Evolutionary conservation across 2,888 invertebrate species (phyloP).

Genomic region (Anthrax anthrax): DNA sequence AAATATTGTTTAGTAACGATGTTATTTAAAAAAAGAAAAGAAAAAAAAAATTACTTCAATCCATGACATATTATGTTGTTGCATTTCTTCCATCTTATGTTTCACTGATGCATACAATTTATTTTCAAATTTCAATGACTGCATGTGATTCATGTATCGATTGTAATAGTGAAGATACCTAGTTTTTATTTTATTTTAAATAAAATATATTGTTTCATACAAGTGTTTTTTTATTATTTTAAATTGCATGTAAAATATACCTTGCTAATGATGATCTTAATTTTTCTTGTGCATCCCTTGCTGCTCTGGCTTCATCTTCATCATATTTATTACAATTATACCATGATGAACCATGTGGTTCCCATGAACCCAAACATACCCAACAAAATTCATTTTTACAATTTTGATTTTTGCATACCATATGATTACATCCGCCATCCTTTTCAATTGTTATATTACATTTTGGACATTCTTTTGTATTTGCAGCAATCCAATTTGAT

Average conservation of each 20-base stretch:
- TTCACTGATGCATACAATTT: slow-evolving; percentile 92
- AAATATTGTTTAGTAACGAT: neutral
- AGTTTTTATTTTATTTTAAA: neutral
- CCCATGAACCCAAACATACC: slow-evolving; percentile 98
- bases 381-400: slow-evolving; percentile 98
- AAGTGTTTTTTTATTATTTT: neutral
- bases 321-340: slow-evolving; percentile 97
- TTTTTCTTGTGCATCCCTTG: slow-evolving; percentile 89
- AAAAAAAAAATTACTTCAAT: slow-evolving; percentile 60
- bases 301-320: slow-evolving; percentile 91
- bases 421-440: slow-evolving; percentile 98
- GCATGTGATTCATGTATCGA: slow-evolving; percentile 99
- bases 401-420: slow-evolving; percentile 95
- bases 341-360: slow-evolving; percentile 96
- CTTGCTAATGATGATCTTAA: slow-evolving; percentile 89
- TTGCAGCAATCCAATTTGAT: slow-evolving; percentile 98
- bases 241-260: no score
- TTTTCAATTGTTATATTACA: slow-evolving; percentile 95
- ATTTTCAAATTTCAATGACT: slow-evolving; percentile 92
- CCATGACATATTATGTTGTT: slow-evolving; percentile 99
- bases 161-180: slow-evolving; percentile 98
- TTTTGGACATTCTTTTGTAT: slow-evolving; percentile 97
- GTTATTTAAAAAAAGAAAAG: no score
- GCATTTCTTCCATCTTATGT: slow-evolving; percentile 99
- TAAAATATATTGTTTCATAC: neutral